Base-by-base conservation (phyloP, 2,888 invertebrate species). In the Lysandra coridon region DNA sequence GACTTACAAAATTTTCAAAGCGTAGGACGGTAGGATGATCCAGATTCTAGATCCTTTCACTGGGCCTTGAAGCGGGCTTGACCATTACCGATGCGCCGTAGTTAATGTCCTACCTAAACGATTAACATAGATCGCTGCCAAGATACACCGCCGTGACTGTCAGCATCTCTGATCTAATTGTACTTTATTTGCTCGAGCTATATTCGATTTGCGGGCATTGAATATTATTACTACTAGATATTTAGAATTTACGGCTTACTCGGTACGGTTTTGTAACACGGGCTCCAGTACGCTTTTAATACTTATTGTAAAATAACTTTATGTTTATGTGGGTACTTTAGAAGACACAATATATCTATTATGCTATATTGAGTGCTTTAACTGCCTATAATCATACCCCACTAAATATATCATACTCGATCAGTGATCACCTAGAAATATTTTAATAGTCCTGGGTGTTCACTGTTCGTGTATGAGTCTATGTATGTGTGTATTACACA, bases 11-110 rank as follows among this genome's bases (percentile, higher is more conserved):
- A 81, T 82, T 82, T 82, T 79, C 80, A 81, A 80, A 81, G 81
- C 80, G 79, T 79, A 80, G 81, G 84, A 85, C 83, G 88, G 88
- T 87, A 86, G 88, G 94, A 94, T 92, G 94, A 91, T 93, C 93
- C 93, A 93, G 93, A 93, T 94, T 90, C 90, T 87, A 86, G 83
- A 89, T 92, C 94, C 94, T 94, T 94, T 94, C 94, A 93, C 94
- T 86, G 83, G 91, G 81, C 94, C 94, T 94, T 94, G 94, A 91
- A 88, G 83, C 86, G 85, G 87, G 86, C 85, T 87, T 91, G 93
- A 90, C 93, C 93, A 91, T 91, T 92, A 92, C 90, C 88, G 87
- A 87, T 87, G 87, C 87, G 87, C 88, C 84, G 88, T 88, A 88
- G 88, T 91, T 93, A 92, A 92, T 91, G 90, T 90, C 90, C 91